These are phyloP conservation scores for Chelon auratus DNA, from an alignment of 2,797 vertebrate genomes.

Conservation along the genomic window DNA sequence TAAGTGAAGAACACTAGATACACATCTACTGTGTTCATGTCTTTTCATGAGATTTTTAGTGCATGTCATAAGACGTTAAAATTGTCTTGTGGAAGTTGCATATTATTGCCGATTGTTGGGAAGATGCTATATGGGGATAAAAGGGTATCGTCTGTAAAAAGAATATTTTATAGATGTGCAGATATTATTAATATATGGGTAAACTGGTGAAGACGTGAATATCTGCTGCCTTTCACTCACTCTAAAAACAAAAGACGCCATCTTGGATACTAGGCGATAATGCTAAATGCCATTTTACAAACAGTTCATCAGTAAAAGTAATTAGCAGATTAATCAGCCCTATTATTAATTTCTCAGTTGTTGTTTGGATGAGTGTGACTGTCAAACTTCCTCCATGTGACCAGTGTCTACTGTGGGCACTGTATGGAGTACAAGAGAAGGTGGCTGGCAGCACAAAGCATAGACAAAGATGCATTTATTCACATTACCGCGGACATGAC, in stretches of 20 bases:
- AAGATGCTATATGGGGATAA: not conserved
- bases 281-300: not conserved
- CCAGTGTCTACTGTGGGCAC: not conserved
- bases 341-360: not conserved
- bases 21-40: too few species aligned
- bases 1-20: too few species aligned
- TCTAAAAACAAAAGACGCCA: not conserved
- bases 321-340: not conserved
- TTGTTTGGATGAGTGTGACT: too few species aligned
- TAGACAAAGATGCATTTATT: slow-evolving; percentile 30
- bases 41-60: not conserved
- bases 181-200: not conserved
- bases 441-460: slow-evolving; percentile 1
- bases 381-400: not conserved
- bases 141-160: not conserved
- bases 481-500: slow-evolving; percentile 44
- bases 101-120: not conserved
- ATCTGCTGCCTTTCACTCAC: not conserved
- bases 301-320: not conserved
- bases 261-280: too few species aligned
- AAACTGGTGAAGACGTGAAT: not conserved
- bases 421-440: not conserved
- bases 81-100: not conserved
- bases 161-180: not conserved
- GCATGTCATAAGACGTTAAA: not conserved